Base-by-base conservation (phyloP, 2,113 vertebrate genomes). In the Oostethus manadensis region DNA sequence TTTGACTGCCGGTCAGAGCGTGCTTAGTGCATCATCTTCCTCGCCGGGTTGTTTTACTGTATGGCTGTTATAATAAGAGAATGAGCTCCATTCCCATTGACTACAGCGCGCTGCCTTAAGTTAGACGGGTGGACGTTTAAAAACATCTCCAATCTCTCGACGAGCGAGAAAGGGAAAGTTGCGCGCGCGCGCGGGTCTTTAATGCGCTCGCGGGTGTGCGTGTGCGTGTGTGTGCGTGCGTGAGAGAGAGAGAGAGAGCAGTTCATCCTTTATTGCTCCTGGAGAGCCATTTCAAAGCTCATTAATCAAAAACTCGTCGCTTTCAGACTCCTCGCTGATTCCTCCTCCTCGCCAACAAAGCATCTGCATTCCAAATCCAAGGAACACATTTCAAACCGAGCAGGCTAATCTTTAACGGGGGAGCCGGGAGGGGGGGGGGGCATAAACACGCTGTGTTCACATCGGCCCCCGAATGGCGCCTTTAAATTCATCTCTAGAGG, bases 251-350 rank as follows among this genome's bases (percentile, higher is more conserved):
- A 65, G 77, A 74, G 82, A 86, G 77, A 76, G 76, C 74, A 77
- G 87, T 89, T 88, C 84, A 88, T 84, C 77, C 84, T 88, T 89
- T 88, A 86, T 88, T 91, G 88, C 87, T 89, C 89, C 91, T 90
- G 88, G 90, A 90, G 88, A 88, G 86, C 86, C 88, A 89, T 93
- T 94, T 93, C 92, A 93, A 93, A 93, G 86, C 85, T 87, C 90
- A 92, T 95, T 91, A 94, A 94, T 95, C 93, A 96, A 91, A 91
- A 92, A 91, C 84, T 89, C 86, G 69, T 87, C 76, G 83, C 89
- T 91, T 92, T 92, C 89, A 91, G 87, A 78, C 88, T 92, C 87
- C 86, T 78, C 82, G 87, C 88, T 90, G 84, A 93, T 91, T 90
- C 88, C 89, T 77, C 85, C 85, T 92, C 78, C 87, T 88, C 88